A percentile compares a stretch with the other conserved stretches of the same genome.
phyloP scores from a whole-genome alignment of 2,797 vertebrate species.

The Pristis pectinata region DNA sequence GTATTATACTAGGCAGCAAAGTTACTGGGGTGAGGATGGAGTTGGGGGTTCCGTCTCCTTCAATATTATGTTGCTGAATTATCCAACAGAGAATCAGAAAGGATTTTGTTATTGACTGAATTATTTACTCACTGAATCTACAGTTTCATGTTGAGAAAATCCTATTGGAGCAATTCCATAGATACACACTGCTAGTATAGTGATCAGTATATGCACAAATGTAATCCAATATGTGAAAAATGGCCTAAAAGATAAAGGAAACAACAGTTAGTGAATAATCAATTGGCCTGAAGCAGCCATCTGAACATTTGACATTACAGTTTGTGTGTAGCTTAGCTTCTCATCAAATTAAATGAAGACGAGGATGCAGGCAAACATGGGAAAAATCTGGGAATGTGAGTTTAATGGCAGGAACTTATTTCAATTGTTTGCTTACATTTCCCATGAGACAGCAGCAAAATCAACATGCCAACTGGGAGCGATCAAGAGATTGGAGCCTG shows the following conservation, averaged over 20 bases:
- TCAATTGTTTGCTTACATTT: too few relatives aligned
- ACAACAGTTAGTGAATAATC: background rate
- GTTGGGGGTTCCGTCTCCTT: background rate
- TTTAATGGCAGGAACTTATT: too few relatives aligned
- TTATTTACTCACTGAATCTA: conserved; percentile 85
- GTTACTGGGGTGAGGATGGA: too few relatives aligned
- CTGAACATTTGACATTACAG: background rate
- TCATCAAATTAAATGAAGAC: background rate
- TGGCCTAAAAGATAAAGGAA: conserved; percentile 61
- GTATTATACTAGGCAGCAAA: background rate
- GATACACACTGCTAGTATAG: conserved; percentile 82
- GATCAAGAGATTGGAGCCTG: too few relatives aligned
- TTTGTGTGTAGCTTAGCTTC: background rate
- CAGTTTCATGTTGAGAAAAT: conserved; percentile 90
- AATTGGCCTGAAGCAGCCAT: background rate
- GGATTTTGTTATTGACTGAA: background rate
- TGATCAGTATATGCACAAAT: conserved; percentile 91
- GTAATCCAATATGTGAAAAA: conserved; percentile 99
- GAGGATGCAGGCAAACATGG: background rate
- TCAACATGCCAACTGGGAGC: too few relatives aligned
- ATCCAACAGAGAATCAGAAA: background rate
- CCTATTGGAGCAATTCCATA: conserved; percentile 90
- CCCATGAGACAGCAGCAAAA: too few relatives aligned
- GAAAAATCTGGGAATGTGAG: too few relatives aligned
- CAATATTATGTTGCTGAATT: background rate